Percentiles rank a stretch among this genome's conserved stretches.
Conservation (phyloP, 2,888 invertebrate genomes). For the Brachyptera risi region DNA sequence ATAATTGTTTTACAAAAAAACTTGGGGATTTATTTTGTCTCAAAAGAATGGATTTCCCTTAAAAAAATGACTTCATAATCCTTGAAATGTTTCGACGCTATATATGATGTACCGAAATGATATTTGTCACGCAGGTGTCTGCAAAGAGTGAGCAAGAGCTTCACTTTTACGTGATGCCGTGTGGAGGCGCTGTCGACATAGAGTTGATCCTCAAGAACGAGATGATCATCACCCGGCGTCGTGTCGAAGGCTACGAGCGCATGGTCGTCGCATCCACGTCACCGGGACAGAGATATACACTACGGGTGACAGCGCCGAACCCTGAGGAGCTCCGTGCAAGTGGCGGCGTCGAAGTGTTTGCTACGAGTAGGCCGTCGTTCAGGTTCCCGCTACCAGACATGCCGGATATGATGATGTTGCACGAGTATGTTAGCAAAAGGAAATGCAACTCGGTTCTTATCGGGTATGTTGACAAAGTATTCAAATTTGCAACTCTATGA, state of each 20-base stretch:
- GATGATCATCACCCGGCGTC: constrained; percentile 42
- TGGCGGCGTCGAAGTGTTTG: constrained; percentile 52
- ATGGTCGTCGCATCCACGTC: constrained; percentile 43
- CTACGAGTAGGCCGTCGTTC: constrained; percentile 45
- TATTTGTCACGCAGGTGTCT: constrained; percentile 19
- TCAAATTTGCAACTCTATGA: too few species aligned
- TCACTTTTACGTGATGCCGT: constrained; percentile 51
- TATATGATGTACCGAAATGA: too few species aligned
- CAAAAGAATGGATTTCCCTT: too few species aligned
- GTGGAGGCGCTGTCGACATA: constrained; percentile 52
- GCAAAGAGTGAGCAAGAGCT: constrained; percentile 30
- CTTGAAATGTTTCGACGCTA: too few species aligned
- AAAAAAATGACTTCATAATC: too few species aligned
- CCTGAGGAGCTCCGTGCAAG: constrained; percentile 50
- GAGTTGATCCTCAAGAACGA: constrained; percentile 38
- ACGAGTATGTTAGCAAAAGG: constrained; percentile 49
- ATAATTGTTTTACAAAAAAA: too few species aligned
- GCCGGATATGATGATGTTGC: constrained; percentile 50
- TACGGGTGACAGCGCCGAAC: constrained; percentile 50
- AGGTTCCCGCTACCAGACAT: constrained; percentile 51
- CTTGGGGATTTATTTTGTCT: too few species aligned
- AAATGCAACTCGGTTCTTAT: constrained; percentile 53
- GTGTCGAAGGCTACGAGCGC: constrained; percentile 49
- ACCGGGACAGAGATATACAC: constrained; percentile 48
- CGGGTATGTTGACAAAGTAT: too few species aligned